Evolutionary conservation across 2,888 invertebrate species (phyloP).

Genomic region (Litoditis marina): DNA sequence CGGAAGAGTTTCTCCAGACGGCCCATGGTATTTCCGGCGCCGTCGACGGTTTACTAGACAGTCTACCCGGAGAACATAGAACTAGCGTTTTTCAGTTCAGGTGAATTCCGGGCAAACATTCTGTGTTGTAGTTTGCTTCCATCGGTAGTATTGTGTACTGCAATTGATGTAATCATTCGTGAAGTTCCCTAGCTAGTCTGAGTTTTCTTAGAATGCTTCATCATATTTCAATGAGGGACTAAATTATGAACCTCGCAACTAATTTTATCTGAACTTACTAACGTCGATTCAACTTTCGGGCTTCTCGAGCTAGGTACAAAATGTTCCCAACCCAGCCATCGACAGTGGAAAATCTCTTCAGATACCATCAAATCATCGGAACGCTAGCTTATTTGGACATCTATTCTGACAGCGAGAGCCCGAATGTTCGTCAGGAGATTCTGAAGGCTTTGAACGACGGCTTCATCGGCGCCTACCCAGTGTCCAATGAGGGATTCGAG

Average conservation of each 20-base stretch:
- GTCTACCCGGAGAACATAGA: constrained; percentile 43
- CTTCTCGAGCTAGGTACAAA: no score
- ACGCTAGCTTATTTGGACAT: constrained; percentile 53
- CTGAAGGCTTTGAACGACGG: constrained; percentile 45
- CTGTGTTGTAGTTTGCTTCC: no score
- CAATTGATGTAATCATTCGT: background rate
- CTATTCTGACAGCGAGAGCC: constrained; percentile 39
- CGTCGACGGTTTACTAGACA: constrained; percentile 33
- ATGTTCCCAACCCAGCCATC: constrained; percentile 1
- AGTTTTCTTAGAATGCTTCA: no score
- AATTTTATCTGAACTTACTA: no score
- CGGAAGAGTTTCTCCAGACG: constrained; percentile 40
- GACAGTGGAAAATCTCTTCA: no score
- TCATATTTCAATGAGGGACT: no score
- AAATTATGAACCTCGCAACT: no score
- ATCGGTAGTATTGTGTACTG: background rate
- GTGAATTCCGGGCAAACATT: constrained; percentile 20
- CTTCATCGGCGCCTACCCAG: constrained; percentile 40
- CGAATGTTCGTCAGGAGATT: constrained; percentile 37
- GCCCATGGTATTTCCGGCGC: constrained; percentile 37
- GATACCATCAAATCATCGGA: constrained; percentile 55
- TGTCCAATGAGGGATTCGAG: constrained; percentile 56
- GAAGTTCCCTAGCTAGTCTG: background rate
- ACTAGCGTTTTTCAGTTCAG: constrained; percentile 45
- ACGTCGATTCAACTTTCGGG: no score